phyloP scores from a whole-genome alignment of 2,888 invertebrate species.

The Epistrophe eligans region DNA sequence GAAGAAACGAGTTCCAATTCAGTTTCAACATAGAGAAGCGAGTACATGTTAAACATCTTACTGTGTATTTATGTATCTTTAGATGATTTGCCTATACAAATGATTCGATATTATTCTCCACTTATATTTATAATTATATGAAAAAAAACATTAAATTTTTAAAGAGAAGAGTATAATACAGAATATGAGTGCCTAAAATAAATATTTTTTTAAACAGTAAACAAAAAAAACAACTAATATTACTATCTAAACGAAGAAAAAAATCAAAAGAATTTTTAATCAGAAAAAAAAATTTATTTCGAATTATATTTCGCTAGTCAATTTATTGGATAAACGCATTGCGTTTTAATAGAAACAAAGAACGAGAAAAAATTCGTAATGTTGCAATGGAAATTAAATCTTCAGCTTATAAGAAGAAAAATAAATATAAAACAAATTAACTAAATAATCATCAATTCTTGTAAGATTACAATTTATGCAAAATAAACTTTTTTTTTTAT shows the following conservation, averaged over 20 bases:
- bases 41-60: neutral
- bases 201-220: conserved; percentile 62
- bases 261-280: conserved; percentile 27
- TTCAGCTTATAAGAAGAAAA: conserved; percentile 61
- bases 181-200: conserved; percentile 75
- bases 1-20: neutral
- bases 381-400: conserved; percentile 42
- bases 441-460: conserved; percentile 29
- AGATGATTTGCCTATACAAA: conserved; percentile 19
- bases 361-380: conserved; percentile 8
- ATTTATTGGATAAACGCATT: conserved; percentile 59
- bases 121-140: neutral
- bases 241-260: conserved; percentile 27
- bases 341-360: conserved; percentile 35
- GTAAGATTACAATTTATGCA: conserved; percentile 47
- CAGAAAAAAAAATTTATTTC: conserved; percentile 34
- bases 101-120: conserved; percentile 10
- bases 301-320: conserved; percentile 70
- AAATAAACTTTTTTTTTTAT: conserved; percentile 30
- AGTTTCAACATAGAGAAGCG: neutral
- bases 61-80: conserved; percentile 10
- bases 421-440: conserved; percentile 25
- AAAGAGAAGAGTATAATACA: conserved; percentile 56
- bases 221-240: conserved; percentile 26
- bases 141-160: conserved; percentile 39